A percentile compares a stretch with the other conserved stretches of the same genome.
phyloP scores from a whole-genome alignment of 2,888 invertebrate genomes.

The Amphipyra berbera region DNA sequence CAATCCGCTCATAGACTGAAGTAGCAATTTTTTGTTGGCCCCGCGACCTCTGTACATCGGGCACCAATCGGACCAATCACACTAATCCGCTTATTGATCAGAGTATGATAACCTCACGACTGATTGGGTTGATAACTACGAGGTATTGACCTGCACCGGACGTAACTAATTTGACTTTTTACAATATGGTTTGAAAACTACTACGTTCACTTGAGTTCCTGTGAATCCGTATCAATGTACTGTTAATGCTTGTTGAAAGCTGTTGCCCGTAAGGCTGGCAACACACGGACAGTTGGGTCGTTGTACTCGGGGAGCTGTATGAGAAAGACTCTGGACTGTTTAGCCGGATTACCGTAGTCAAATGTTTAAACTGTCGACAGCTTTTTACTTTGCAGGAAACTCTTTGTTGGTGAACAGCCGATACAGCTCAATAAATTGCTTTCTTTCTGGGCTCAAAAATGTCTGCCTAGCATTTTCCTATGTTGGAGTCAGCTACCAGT shows the following conservation, averaged over 20 bases:
- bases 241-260: constrained; percentile 24
- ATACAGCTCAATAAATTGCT: no score
- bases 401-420: no score
- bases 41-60: background rate
- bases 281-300: no score
- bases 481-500: no score
- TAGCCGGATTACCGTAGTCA: no score
- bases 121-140: constrained; percentile 31
- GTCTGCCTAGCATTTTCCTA: no score
- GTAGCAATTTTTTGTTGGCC: constrained; percentile 5
- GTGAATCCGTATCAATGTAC: constrained; percentile 43
- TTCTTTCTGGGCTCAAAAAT: no score
- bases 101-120: constrained; percentile 32
- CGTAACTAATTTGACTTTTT: constrained; percentile 40
- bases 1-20: background rate
- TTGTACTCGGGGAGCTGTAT: no score
- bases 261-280: constrained; percentile 1
- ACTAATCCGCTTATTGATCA: constrained; percentile 19
- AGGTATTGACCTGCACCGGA: constrained; percentile 52
- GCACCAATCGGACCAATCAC: constrained; percentile 8
- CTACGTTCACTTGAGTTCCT: constrained; percentile 18
- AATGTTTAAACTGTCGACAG: no score
- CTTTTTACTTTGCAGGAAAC: no score
- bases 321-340: no score
- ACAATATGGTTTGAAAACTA: constrained; percentile 46